These are phyloP conservation scores for Xenopus laevis DNA, from an alignment of 2,113 vertebrate species.

Conservation along the genomic window DNA sequence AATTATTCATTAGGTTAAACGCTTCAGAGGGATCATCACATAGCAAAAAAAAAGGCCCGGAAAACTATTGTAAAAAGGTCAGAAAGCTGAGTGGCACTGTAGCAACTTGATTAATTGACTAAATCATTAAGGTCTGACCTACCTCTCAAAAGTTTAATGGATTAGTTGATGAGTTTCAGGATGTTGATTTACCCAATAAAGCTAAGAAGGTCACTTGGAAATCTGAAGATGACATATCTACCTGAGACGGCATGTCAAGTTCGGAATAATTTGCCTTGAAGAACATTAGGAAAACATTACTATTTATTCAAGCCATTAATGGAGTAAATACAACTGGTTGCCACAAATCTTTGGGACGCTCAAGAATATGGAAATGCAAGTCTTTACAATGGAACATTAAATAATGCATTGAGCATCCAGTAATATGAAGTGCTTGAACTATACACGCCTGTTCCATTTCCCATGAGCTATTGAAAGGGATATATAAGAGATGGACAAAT, in stretches of 20 bases:
- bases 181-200: constrained; percentile 46
- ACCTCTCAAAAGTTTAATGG: constrained; percentile 53
- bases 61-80: constrained; percentile 49
- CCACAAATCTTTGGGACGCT: neutral
- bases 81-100: constrained; percentile 26
- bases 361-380: neutral
- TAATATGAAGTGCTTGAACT: no score
- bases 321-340: constrained; percentile 13
- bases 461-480: no score
- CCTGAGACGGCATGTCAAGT: constrained; percentile 35
- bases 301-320: constrained; percentile 11
- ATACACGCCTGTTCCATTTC: no score
- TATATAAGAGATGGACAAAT: no score
- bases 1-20: constrained; percentile 50
- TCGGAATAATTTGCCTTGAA: constrained; percentile 24
- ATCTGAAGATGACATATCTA: constrained; percentile 36
- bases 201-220: constrained; percentile 40
- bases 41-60: constrained; percentile 53
- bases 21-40: constrained; percentile 50
- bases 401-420: no score
- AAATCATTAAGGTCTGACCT: constrained; percentile 54
- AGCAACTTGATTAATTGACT: constrained; percentile 58
- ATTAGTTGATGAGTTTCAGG: constrained; percentile 53
- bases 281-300: neutral
- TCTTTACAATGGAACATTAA: neutral